Evolutionary conservation across 2,888 invertebrate genomes (phyloP).

Genomic region (Oxyteleia sp.): DNA sequence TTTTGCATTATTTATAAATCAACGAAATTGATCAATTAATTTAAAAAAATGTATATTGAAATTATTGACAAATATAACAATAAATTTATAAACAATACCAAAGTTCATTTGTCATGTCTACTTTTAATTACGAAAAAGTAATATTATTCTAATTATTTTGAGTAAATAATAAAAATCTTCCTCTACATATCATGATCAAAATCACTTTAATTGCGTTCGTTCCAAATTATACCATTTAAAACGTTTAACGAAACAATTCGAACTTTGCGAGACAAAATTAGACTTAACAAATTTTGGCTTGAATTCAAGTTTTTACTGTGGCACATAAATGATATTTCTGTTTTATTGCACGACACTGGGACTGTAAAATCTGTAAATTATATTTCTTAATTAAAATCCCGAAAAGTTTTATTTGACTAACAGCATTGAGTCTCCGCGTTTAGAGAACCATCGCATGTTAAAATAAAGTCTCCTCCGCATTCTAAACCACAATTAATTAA

Average conservation of each 20-base stretch:
- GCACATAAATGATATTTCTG: conserved; percentile 34
- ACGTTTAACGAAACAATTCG: conserved; percentile 44
- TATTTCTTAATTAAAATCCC: conserved; percentile 49
- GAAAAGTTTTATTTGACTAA: conserved; percentile 11
- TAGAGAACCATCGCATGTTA: too few relatives aligned
- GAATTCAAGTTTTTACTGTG: conserved; percentile 53
- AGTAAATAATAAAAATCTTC: too few relatives aligned
- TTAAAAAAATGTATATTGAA: too few relatives aligned
- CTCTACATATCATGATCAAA: conserved; percentile 25
- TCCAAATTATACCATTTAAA: conserved; percentile 40
- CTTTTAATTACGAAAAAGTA: too few relatives aligned
- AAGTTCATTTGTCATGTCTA: too few relatives aligned
- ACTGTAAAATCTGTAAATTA: conserved; percentile 31
- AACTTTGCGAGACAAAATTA: conserved; percentile 47
- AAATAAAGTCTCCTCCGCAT: too few relatives aligned
- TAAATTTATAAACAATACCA: too few relatives aligned
- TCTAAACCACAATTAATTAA: too few relatives aligned
- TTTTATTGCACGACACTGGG: conserved; percentile 28
- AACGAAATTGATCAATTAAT: too few relatives aligned
- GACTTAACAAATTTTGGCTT: conserved; percentile 45
- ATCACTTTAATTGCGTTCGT: conserved; percentile 24
- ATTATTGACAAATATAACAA: too few relatives aligned
- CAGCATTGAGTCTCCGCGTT: conserved; percentile 19
- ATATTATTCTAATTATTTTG: too few relatives aligned
- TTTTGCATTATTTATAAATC: too few relatives aligned